Conservation (phyloP, 2,888 invertebrate genomes). For the Laspeyria flexula region DNA sequence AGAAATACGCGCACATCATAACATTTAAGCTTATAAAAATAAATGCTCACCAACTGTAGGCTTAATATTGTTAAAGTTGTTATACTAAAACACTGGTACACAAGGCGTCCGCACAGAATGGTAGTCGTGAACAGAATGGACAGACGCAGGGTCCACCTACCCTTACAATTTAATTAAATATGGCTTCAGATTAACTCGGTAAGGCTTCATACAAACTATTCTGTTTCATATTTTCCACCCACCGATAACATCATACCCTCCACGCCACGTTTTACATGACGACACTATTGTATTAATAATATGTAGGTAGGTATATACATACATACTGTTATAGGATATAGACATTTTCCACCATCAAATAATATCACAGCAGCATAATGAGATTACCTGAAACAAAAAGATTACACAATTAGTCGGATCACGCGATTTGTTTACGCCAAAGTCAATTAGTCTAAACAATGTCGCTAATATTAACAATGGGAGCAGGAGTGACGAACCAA, state of each 20-base stretch:
- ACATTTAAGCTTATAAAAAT: no score
- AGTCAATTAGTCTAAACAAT: slow-evolving; percentile 77
- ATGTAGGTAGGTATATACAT: no score
- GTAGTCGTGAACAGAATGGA: slow-evolving; percentile 68
- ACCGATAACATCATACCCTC: slow-evolving; percentile 35
- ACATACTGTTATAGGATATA: slow-evolving; percentile 34
- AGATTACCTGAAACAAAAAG: slow-evolving; percentile 81
- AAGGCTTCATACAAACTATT: slow-evolving; percentile 81
- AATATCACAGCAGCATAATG: slow-evolving; percentile 48
- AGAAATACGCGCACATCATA: no score
- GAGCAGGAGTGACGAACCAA: slow-evolving; percentile 81
- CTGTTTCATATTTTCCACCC: slow-evolving; percentile 76
- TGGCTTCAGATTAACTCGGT: slow-evolving; percentile 83
- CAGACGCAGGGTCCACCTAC: slow-evolving; percentile 63
- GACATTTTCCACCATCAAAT: slow-evolving; percentile 40
- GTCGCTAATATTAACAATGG: slow-evolving; percentile 80
- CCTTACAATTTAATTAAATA: slow-evolving; percentile 84
- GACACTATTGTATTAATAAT: slow-evolving; percentile 19
- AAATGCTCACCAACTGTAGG: slow-evolving; percentile 48
- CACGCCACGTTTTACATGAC: slow-evolving; percentile 40
- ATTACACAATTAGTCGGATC: slow-evolving; percentile 71
- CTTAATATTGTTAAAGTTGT: slow-evolving; percentile 23
- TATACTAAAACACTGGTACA: slow-evolving; percentile 26
- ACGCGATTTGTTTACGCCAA: slow-evolving; percentile 73
- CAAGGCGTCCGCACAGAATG: slow-evolving; percentile 62